Evolutionary conservation across 2,888 invertebrate genomes (phyloP), one percentile per base, ranked within the genome.

Genomic region (Caenorhabditis angaria): DNA sequence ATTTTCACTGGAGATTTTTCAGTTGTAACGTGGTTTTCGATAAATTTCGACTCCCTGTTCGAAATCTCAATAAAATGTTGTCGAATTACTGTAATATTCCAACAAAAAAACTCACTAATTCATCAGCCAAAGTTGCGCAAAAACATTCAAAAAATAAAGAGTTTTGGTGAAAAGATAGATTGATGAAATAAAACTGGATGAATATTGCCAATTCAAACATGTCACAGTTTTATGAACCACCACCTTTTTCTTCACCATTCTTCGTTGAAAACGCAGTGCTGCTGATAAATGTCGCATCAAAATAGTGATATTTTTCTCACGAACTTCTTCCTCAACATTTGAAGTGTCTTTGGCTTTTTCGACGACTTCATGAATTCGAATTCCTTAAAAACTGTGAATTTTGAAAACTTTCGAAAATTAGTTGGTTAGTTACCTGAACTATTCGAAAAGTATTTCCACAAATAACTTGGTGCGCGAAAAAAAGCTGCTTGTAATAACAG

Each of bases 351-450:
- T 59, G n/a, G 86, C 85, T 35, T 80, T 79, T 60, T 80, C 82
- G 47, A 86, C 85, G 1, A 86, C 82, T 68, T 86, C 86, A 57
- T 86, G 85, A 53, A 86, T 83, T 55, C 84, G 66, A 10, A 86
- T 75, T 48, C 85, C 85, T 85, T 48, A 29, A 57, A 48, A 12
- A 32, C 2, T 48, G 20, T 32, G 35, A 58, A 22, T 25, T 47
- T 50, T 20, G 5, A 35, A 24, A 25, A 27, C 28, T 14, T n/a
- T 50, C 6, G 18, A 50, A 50, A 50, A 54, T n/a, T 10, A 62
- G 51, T 50, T 18, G 35, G 41, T 27, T 4, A 50, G n/a, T n/a
- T n/a, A 70, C 69, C 85, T 14, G 85, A 85, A 66, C 80, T 80
- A 55, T 83, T 81, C 18, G 79, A 83, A 32, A 85, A 77, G 55